phyloP scores from a whole-genome alignment of 2,113 vertebrate species.

The Ceyx cyanopectus region DNA sequence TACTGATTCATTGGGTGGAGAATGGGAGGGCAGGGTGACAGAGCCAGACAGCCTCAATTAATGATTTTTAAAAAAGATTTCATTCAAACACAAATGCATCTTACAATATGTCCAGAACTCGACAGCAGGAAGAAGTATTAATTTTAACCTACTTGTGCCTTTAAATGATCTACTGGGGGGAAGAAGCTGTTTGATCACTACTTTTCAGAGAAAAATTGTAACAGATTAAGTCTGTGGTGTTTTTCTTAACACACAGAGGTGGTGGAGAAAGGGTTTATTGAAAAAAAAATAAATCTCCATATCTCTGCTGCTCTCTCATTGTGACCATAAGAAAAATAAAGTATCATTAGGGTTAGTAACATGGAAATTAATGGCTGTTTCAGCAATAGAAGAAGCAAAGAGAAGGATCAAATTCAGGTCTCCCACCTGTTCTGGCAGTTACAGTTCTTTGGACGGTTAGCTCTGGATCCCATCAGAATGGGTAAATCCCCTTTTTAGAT shows the following conservation, averaged over 20 bases:
- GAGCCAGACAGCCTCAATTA: constrained; percentile 60
- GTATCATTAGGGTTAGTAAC: neutral
- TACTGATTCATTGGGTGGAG: constrained; percentile 76
- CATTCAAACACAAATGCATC: constrained; percentile 57
- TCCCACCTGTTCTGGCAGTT: neutral
- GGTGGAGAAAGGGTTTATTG: neutral
- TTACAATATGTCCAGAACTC: constrained; percentile 15
- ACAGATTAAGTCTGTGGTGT: neutral
- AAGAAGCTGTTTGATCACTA: neutral
- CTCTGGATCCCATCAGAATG: neutral
- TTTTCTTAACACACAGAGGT: neutral
- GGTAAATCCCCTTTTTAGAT: neutral
- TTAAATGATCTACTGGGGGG: neutral
- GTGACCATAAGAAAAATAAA: neutral
- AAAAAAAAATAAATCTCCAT: neutral
- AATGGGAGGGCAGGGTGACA: constrained; percentile 61
- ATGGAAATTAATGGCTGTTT: neutral
- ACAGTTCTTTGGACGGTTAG: neutral
- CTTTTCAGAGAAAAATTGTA: neutral
- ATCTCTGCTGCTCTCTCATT: neutral
- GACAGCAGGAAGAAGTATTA: neutral
- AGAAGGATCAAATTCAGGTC: neutral
- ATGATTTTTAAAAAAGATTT: constrained; percentile 58
- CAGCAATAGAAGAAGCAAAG: neutral
- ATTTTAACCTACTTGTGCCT: neutral